phyloP scores from a whole-genome alignment of 2,797 vertebrate species.

The Aldrovandia affinis region DNA sequence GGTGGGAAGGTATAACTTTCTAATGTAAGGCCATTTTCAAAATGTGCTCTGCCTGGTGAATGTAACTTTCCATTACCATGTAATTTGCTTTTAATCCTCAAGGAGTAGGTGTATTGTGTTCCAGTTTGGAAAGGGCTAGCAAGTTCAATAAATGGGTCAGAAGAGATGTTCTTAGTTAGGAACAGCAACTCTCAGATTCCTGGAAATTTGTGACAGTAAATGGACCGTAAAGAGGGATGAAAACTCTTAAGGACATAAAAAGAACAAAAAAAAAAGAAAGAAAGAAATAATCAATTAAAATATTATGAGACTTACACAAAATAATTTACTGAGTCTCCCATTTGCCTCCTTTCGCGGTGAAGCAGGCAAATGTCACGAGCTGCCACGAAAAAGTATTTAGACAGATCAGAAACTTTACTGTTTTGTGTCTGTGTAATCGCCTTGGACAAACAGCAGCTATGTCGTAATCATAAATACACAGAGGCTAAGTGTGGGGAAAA shows the following conservation, averaged over 20 bases:
- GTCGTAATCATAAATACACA: constrained; percentile 31
- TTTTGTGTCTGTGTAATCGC: constrained; percentile 35
- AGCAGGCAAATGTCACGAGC: neutral
- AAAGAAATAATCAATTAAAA: constrained; percentile 20
- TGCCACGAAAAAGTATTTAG: constrained; percentile 19
- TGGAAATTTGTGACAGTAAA: neutral
- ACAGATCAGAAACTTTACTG: constrained; percentile 30
- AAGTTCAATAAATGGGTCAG: constrained; percentile 31
- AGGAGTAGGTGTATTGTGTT: constrained; percentile 18
- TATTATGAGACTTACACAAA: neutral
- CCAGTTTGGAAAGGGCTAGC: neutral
- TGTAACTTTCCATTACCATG: neutral
- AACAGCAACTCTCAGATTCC: neutral
- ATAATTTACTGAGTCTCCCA: neutral
- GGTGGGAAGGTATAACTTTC: neutral
- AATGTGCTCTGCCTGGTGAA: constrained; percentile 33
- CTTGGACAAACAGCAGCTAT: constrained; percentile 26
- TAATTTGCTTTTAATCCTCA: neutral
- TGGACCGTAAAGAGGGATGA: neutral
- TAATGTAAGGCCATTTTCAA: constrained; percentile 37
- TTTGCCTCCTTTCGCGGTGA: neutral
- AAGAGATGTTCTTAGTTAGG: neutral
- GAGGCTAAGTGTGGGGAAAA: constrained; percentile 26
- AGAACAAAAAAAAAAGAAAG: neutral
- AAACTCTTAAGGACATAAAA: neutral